These are phyloP conservation scores for Zosterops japonicus DNA, from an alignment of 2,113 vertebrate species.

Conservation along the genomic window DNA sequence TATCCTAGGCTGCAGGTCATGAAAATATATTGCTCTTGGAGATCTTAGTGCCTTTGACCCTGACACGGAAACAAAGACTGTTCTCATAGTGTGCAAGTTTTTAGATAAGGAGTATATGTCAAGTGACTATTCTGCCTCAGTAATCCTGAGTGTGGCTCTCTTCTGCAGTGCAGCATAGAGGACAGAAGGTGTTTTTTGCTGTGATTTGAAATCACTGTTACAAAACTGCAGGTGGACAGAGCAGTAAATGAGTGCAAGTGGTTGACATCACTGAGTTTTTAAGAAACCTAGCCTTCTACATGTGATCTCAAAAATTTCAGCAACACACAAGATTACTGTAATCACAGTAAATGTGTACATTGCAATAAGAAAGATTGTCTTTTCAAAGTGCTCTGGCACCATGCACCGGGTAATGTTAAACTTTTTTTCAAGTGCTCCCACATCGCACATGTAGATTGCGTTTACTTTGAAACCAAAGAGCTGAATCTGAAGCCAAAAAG, in stretches of 20 bases:
- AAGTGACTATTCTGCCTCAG: not conserved
- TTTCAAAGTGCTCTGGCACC: conserved; percentile 90
- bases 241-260: not conserved
- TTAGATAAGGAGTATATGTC: not conserved
- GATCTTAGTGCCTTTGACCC: not conserved
- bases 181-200: conserved; percentile 18
- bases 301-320: conserved; percentile 86
- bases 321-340: conserved; percentile 82
- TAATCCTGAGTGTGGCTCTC: not conserved
- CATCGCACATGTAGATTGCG: conserved; percentile 78
- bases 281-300: conserved; percentile 81
- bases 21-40: not conserved
- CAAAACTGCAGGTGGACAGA: not conserved
- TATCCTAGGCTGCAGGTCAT: not conserved
- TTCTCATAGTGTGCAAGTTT: not conserved
- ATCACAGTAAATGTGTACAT: conserved; percentile 89
- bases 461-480: conserved; percentile 89
- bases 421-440: conserved; percentile 75
- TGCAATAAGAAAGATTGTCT: conserved; percentile 89
- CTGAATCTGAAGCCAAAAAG: conserved; percentile 88
- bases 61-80: not conserved
- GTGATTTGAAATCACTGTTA: not conserved
- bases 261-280: conserved; percentile 71
- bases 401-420: conserved; percentile 81
- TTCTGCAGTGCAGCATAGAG: conserved; percentile 25